Percentiles rank a stretch among this genome's conserved stretches.
phyloP scores from a whole-genome alignment of 2,113 vertebrate species.

The Noturus placidus region DNA sequence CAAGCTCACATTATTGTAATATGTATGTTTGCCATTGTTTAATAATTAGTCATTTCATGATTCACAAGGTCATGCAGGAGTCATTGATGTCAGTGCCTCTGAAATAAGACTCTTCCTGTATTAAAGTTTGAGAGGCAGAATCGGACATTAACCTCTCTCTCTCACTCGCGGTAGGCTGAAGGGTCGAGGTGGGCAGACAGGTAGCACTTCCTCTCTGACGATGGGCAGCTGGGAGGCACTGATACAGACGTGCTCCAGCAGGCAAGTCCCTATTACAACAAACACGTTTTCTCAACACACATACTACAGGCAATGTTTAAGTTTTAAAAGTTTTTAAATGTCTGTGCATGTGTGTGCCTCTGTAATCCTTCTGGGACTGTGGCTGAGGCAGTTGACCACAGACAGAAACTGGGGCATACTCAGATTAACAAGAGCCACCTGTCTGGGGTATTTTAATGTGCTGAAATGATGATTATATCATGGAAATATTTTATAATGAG shows the following conservation, averaged over 20 bases:
- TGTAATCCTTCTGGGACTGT: constrained; percentile 44
- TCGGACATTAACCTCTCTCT: background rate
- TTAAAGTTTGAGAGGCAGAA: background rate
- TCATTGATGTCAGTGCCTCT: background rate
- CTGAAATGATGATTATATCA: background rate
- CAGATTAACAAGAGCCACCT: constrained; percentile 47
- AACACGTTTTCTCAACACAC: background rate
- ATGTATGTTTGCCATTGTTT: background rate
- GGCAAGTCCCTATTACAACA: constrained; percentile 55
- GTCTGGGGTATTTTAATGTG: background rate
- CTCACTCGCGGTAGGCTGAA: constrained; percentile 59
- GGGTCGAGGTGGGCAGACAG: constrained; percentile 55
- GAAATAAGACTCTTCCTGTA: background rate
- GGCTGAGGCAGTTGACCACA: background rate
- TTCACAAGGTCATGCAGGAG: background rate
- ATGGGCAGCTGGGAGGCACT: constrained; percentile 64
- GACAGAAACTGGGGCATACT: constrained; percentile 44
- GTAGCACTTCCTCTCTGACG: constrained; percentile 68
- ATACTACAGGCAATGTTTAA: background rate
- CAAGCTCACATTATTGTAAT: background rate
- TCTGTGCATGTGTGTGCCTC: background rate
- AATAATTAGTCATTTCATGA: background rate
- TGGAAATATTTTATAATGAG: background rate
- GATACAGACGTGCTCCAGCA: constrained; percentile 55
- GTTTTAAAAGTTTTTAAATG: background rate